Base-by-base conservation (phyloP, 1,140 invertebrate genomes). In the Cyclargus thomasi region DNA sequence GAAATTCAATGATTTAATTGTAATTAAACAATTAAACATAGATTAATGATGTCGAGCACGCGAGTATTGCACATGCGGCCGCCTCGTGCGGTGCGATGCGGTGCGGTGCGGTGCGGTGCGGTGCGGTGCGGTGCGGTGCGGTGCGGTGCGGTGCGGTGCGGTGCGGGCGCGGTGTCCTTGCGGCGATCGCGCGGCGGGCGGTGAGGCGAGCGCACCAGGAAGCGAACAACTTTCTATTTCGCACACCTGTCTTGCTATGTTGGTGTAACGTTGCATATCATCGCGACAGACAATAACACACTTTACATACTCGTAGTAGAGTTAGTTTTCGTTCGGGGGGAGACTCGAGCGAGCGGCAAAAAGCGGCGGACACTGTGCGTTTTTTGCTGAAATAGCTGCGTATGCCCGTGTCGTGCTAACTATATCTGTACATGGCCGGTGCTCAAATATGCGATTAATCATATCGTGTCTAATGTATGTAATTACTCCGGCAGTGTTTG, bases 201-300 rank as follows among this genome's bases (percentile, higher is more conserved):
- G 85, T 80, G 78, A 70, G 87, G 78, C 85, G 73, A 80, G 79
- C 77, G 14, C 6, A 88, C 70, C 85, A 90, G 87, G 87, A 90
- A 90, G 85, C 80, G 82, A 87, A 88, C 87, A 87, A 90, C 87
- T 90, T 90, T 90, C 87, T 84, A 86, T 90, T 90, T 88, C 81
- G 81, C 82, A 73, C 85, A 90, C 86, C 86, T 89, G 85, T 86
- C 83, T 80, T 79, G 82, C 78, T 78, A 74, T 81, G 79, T 78
- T 74, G 69, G 74, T 79, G 76, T 79, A 77, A 74, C 77, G 76
- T 74, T 74, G 73, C 65, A 69, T 62, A 66, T 71, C 70, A 67
- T 57, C 64, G 63, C 53, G 59, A 47, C 71, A 72, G 67, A 67
- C 62, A 29, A 82, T 75, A 74, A 71, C 69, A 55, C 70, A 78